phyloP scores from a whole-genome alignment of 2,888 invertebrate species.

The Mesoligia furuncula region DNA sequence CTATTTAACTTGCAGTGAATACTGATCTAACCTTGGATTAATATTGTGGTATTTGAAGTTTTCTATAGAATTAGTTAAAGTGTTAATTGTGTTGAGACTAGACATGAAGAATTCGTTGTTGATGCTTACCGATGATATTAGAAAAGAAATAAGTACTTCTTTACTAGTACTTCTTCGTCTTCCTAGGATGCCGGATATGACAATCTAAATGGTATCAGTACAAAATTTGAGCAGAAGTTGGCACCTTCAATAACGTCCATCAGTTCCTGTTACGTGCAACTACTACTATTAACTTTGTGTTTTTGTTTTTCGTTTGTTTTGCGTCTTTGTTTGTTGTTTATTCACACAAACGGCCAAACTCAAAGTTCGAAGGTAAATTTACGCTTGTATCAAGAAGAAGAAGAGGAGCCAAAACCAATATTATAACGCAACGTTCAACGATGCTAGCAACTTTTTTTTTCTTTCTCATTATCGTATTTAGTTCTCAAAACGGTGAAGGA shows the following conservation, averaged over 20 bases:
- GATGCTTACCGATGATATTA: neutral
- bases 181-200: neutral
- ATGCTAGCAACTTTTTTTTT: neutral
- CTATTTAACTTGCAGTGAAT: conserved; percentile 13
- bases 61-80: conserved; percentile 9
- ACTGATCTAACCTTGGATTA: conserved; percentile 6
- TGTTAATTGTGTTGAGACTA: neutral
- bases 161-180: neutral
- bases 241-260: neutral
- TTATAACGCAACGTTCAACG: neutral
- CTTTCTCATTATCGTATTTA: neutral
- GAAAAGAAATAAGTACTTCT: too few species aligned
- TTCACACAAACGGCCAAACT: neutral
- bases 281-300: neutral
- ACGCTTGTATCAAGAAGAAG: neutral
- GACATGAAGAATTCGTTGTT: neutral
- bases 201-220: neutral
- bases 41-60: conserved; percentile 1
- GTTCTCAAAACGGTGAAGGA: too few species aligned
- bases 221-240: neutral
- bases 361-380: neutral
- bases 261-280: neutral
- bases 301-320: neutral
- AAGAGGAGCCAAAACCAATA: neutral
- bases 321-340: neutral